phyloP scores from a whole-genome alignment of 2,888 invertebrate genomes.

The Altica lythri region DNA sequence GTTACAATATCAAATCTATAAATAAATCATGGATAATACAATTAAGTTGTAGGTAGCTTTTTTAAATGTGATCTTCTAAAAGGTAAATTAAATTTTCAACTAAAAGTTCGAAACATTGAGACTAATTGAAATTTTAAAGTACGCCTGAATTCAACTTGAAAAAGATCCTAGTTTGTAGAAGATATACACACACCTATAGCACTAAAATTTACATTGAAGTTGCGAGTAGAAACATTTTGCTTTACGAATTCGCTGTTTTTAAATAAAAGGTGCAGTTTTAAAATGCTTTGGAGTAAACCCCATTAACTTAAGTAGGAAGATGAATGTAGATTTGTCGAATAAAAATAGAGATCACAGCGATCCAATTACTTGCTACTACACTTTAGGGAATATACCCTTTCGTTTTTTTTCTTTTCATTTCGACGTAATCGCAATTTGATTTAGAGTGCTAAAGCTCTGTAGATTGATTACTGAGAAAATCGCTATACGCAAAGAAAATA shows the following conservation, averaged over 20 bases:
- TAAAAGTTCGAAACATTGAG: no score
- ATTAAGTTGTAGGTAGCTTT: no score
- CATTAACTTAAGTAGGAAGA: constrained; percentile 25
- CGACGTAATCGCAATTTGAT: constrained; percentile 1
- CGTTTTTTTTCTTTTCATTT: constrained; percentile 3
- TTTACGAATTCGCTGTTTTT: constrained; percentile 7
- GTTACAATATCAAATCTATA: no score
- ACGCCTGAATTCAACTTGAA: constrained; percentile 2
- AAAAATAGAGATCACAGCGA: constrained; percentile 27
- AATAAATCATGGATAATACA: no score
- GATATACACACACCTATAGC: constrained; percentile 12
- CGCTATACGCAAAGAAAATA: no score
- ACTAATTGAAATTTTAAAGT: constrained; percentile 14
- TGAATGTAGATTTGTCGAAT: constrained; percentile 24
- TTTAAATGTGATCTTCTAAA: no score
- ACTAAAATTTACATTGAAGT: constrained; percentile 17
- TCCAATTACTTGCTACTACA: constrained; percentile 25
- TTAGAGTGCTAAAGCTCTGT: background rate
- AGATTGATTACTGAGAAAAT: background rate
- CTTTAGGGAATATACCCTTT: constrained; percentile 20
- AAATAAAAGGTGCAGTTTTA: constrained; percentile 18
- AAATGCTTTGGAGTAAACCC: constrained; percentile 22
- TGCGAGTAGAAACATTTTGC: constrained; percentile 18
- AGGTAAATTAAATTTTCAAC: no score
- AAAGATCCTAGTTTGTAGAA: constrained; percentile 18